Percentiles rank a stretch among this genome's conserved stretches.
Evolutionary conservation across 2,797 vertebrate species (phyloP).

Genomic region (Sebastes oblongus): DNA sequence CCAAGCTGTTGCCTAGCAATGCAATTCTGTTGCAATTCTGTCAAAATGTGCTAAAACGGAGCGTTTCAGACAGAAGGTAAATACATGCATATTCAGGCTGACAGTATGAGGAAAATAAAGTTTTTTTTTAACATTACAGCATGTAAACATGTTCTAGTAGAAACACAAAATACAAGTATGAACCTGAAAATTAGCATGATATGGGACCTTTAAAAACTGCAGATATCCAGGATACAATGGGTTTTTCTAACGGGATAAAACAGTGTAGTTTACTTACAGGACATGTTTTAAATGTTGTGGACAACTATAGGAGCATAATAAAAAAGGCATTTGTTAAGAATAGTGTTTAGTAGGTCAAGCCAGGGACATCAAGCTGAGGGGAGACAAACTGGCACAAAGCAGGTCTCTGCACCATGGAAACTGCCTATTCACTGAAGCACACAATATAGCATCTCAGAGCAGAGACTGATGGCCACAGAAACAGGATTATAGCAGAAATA

Average conservation of each 20-base stretch:
- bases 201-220: not conserved
- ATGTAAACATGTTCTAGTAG: too few species aligned
- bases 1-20: too few species aligned
- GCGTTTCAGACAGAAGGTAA: too few species aligned
- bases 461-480: not conserved
- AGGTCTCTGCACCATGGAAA: conserved; percentile 35
- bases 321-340: conserved; percentile 12
- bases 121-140: too few species aligned
- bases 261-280: not conserved
- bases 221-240: rapidly evolving
- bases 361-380: conserved; percentile 48
- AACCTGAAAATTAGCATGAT: too few species aligned
- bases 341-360: conserved; percentile 57
- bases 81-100: too few species aligned
- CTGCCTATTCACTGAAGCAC: not conserved
- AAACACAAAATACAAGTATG: too few species aligned
- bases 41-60: not conserved
- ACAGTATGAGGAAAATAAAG: too few species aligned
- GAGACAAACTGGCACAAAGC: conserved; percentile 35
- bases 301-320: not conserved
- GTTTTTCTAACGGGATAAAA: too few species aligned
- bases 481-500: not conserved
- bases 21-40: too few species aligned
- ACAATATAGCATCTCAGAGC: not conserved
- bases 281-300: not conserved